These are phyloP conservation scores for Lordiphosa fenestrarum DNA, from an alignment of 2,888 invertebrate genomes.

Conservation along the genomic window DNA sequence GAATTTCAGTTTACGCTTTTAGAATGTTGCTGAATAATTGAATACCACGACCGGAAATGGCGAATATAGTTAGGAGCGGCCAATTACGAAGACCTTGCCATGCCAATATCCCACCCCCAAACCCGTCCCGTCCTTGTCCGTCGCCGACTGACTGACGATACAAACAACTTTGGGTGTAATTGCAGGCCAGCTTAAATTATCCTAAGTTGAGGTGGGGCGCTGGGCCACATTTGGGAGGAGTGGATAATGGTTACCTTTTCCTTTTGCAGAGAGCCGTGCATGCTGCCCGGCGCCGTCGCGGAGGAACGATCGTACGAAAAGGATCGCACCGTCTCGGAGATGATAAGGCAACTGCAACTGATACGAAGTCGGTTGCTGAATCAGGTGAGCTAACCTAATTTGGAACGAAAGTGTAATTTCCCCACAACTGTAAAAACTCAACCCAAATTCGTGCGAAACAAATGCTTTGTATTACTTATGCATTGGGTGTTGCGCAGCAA, in stretches of 20 bases:
- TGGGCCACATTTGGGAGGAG: neutral
- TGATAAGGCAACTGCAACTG: slow-evolving; percentile 94
- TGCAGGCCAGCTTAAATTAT: too few species aligned
- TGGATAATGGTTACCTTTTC: neutral
- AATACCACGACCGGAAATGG: slow-evolving; percentile 48
- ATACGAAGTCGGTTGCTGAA: slow-evolving; percentile 84
- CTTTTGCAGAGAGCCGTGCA: slow-evolving; percentile 79
- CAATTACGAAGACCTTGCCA: slow-evolving; percentile 12
- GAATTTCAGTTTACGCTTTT: slow-evolving; percentile 33
- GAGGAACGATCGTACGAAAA: slow-evolving; percentile 83
- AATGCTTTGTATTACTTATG: slow-evolving; percentile 31
- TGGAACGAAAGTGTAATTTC: too few species aligned
- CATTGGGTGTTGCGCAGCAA: slow-evolving; percentile 17
- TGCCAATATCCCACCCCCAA: too few species aligned
- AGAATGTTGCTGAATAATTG: slow-evolving; percentile 46
- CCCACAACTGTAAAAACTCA: slow-evolving; percentile 2
- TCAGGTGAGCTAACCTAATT: slow-evolving; percentile 42
- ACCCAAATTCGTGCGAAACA: slow-evolving; percentile 10
- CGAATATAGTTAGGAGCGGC: slow-evolving; percentile 36
- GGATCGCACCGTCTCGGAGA: slow-evolving; percentile 91
- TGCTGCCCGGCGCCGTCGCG: slow-evolving; percentile 35
- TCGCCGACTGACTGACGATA: neutral
- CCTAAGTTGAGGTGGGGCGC: neutral
- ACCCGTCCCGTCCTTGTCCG: too few species aligned
- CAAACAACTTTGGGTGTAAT: neutral